Evolutionary conservation across 2,797 vertebrate genomes (phyloP), one percentile per base, ranked within the genome.

Genomic region (Acanthis flammea): DNA sequence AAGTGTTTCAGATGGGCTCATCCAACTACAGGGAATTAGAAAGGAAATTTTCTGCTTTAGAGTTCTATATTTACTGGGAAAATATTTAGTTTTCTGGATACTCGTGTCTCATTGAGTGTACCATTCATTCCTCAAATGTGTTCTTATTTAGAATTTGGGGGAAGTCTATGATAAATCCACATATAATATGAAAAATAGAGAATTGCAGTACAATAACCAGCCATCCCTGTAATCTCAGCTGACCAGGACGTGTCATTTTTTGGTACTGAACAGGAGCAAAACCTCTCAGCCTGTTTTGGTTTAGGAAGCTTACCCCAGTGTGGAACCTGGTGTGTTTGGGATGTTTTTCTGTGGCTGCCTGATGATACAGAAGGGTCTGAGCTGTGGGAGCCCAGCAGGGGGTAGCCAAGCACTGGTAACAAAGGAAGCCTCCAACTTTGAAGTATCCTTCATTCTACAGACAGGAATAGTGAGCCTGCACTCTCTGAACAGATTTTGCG

Each of bases 331-430:
- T 10, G 72, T n/a, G 67, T 51, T 71, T 44, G 76, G 75, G 89
- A 71, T 2, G 12, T 77, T 47, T 74, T 51, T 68, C 71, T n/a
- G 41, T 48, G 10, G 63, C 94, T 86, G 51, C 42, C 28, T 50
- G 90, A 6, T 45, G 72, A 84, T 35, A 8, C 66, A 55, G 92
- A 76, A 70, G 91, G 96, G 93, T 71, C 86, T 39, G 95, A 90
- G 95, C 97, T 39, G 2, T 61, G 3, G 95, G 92, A 96, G 98
- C 97, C 99, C 99, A 99, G 99, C 98, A 99, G 99, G 99, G 99
- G 99, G 99, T 99, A 99, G 98, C 99, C 98, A 98, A 98, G 98
- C 97, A 98, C 98, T 97, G 77, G 83, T 90, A 98, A 98, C 98
- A 91, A 92, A 94, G 92, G 93, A 90, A 67, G 83, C 92, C 53